These are phyloP conservation scores for Chionomys nivalis DNA, from an alignment of 2,113 vertebrate species.

Conservation along the genomic window DNA sequence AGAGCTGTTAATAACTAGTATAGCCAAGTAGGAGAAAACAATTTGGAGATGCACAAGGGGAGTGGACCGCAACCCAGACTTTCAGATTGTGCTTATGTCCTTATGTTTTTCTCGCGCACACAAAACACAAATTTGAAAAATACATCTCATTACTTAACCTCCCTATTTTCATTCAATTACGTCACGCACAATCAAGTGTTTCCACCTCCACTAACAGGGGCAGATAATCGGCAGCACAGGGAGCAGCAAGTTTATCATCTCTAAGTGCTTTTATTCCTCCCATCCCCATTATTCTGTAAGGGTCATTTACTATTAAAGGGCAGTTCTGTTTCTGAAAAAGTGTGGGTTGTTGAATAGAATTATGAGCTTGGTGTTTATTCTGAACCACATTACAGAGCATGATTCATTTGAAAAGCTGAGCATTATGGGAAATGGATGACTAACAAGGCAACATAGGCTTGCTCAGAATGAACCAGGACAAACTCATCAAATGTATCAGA, in stretches of 20 bases:
- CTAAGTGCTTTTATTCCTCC: neutral
- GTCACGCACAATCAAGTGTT: neutral
- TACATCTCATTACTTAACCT: neutral
- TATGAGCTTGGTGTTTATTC: neutral
- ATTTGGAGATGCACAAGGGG: neutral
- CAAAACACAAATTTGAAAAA: neutral
- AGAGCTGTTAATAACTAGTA: conserved; percentile 52
- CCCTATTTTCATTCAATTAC: neutral
- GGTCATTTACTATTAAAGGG: neutral
- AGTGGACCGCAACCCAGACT: neutral
- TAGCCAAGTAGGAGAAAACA: conserved; percentile 39
- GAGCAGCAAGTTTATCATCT: neutral
- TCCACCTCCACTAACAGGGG: neutral
- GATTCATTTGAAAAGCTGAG: neutral
- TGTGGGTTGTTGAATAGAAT: neutral
- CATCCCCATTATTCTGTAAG: neutral
- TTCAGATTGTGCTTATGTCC: neutral
- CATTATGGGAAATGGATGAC: neutral
- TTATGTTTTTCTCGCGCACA: neutral
- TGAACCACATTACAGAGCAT: neutral
- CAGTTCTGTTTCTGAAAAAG: neutral
- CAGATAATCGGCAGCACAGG: neutral
- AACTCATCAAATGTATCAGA: neutral
- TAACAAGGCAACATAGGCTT: neutral
- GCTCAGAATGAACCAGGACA: neutral